Evolutionary conservation across 1,140 invertebrate genomes (phyloP).

Genomic region (Chironomus tepperi): DNA sequence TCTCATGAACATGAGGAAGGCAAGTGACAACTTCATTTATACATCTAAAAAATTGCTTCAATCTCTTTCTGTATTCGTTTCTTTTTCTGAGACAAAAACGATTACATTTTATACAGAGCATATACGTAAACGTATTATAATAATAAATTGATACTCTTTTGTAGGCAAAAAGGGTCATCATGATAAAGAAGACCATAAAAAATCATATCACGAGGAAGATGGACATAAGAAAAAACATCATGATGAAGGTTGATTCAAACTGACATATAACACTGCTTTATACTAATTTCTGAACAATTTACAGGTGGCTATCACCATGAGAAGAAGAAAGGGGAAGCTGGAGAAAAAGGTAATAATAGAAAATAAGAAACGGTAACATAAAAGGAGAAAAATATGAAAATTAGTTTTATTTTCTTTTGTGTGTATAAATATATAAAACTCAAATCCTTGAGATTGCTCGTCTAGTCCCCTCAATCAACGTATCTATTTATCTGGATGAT

Average conservation of each 20-base stretch:
- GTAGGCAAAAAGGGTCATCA: conserved; percentile 57
- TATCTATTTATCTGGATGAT: no score
- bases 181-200: conserved; percentile 58
- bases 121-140: background rate
- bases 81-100: no score
- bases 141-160: conserved; percentile 8
- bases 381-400: no score
- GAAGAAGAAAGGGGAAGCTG: conserved; percentile 63
- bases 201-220: conserved; percentile 60
- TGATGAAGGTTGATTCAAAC: conserved; percentile 44
- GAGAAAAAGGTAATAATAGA: conserved; percentile 47
- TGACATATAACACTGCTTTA: conserved; percentile 41
- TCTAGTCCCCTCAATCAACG: conserved; percentile 35
- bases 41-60: no score
- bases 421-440: no score
- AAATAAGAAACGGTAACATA: no score
- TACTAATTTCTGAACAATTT: background rate
- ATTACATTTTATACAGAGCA: background rate
- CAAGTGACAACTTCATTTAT: background rate
- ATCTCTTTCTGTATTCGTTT: no score
- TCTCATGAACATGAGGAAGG: conserved; percentile 34
- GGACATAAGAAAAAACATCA: conserved; percentile 68
- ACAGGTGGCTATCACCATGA: conserved; percentile 57
- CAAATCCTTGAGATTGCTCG: no score
- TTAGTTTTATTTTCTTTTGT: no score